Conservation (phyloP, 2,888 invertebrate species). For the Digitonthophagus gazella region DNA sequence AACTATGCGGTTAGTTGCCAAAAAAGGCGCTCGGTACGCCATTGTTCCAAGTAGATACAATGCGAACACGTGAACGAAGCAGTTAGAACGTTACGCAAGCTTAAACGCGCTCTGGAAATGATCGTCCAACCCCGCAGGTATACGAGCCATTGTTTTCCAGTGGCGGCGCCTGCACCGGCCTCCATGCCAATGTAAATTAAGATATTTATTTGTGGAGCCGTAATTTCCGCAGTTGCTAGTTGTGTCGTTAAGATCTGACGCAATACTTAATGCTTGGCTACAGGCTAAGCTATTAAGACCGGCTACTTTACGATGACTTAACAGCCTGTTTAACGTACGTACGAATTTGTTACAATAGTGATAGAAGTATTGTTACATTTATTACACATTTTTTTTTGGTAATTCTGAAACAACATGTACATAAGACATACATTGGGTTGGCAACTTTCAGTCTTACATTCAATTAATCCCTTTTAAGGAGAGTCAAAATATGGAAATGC, state of each 20-base stretch:
- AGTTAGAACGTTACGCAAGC: conserved; percentile 4
- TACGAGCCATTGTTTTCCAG: conserved; percentile 12
- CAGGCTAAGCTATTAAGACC: neutral
- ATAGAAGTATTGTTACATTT: no score
- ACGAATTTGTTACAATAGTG: neutral
- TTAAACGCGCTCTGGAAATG: neutral
- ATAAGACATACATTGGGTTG: no score
- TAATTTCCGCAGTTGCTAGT: conserved; percentile 1
- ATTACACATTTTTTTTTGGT: no score
- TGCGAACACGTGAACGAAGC: conserved; percentile 1
- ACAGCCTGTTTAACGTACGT: neutral
- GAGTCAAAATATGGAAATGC: no score
- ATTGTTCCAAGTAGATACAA: neutral
- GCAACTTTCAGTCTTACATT: no score
- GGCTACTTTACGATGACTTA: neutral
- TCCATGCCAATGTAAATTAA: conserved; percentile 13
- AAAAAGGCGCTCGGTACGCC: neutral
- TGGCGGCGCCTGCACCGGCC: conserved; percentile 1
- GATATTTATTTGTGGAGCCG: conserved; percentile 14
- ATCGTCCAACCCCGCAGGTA: neutral
- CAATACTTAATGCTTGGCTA: neutral
- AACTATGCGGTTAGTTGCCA: neutral
- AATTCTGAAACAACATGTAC: no score
- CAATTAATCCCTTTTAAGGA: no score
- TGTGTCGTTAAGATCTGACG: neutral